Base-by-base conservation (phyloP, 1,140 invertebrate genomes). In the Orius insidiosus region DNA sequence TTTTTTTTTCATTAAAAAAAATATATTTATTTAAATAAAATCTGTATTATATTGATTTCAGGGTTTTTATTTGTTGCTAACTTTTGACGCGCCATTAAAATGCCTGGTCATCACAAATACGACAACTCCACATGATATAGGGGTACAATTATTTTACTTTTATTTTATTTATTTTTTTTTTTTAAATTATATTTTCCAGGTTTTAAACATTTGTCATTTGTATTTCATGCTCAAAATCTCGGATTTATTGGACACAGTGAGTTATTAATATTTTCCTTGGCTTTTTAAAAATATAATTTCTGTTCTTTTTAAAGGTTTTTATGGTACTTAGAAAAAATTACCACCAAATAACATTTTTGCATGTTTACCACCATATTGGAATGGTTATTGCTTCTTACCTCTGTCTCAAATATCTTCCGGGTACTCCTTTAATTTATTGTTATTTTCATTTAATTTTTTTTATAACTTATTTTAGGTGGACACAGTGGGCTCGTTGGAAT, bases 281-380 rank as follows among this genome's bases (percentile, higher is more conserved):
- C 49, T 18, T n/a, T 48, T 37, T 38, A 11, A 38, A 13, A 18
- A 18, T 5, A n/a, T 24, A 11, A 30, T 16, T 30, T 7, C 16
- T 13, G n/a, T n/a, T n/a, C n/a, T n/a, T n/a, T n/a, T n/a, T n/a
- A n/a, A 24, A 75, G 70, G 57, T 89, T 31, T 90, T 92, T 63
- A 89, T 92, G 61, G 72, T 90, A 18, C 61, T 90, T 37, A 68
- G 83, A 31, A 90, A 90, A 62, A 92, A 90, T 58, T 70, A 80
- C 47, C 75, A 74, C 51, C 85, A 92, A 57, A 66, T 88, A 7
- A 76, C 80, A 4, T 24, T 24, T 24, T 24, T 24, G 24, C 24
- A 24, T 7, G 24, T 24, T 24, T 24, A 24, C 24, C 24, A 92
- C 60, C 87, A 93, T 60, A 67, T 77, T 7, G 76, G 78, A 10